Base-by-base conservation (phyloP, 2,888 invertebrate species). In the Axea sp. region DNA sequence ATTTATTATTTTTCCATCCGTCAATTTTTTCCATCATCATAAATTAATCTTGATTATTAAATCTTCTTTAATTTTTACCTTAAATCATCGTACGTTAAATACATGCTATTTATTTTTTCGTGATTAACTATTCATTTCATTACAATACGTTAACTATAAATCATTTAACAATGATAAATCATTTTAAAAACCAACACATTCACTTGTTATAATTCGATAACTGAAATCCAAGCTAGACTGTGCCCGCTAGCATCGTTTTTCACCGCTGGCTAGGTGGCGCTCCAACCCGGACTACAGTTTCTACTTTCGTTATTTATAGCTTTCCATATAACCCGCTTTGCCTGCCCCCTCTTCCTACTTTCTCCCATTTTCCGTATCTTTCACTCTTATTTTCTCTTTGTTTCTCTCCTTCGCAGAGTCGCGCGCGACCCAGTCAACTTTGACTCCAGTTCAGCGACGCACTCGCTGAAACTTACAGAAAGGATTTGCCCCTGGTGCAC, bases 231-330 rank as follows among this genome's bases (percentile, higher is more conserved):
- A 47, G 6, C 31, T 24, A 51, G 14, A 4, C 59, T 31, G 24
- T 19, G 19, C 4, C 4, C 8, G 24, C 11, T 35, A 45, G 55
- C 55, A 73, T 76, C 81, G 78, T 81, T 82, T 80, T 81, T 81
- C 82, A 80, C 74, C 31, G 49, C 72, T 65, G 59, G 59, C 67
- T 68, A 75, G 60, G 53, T 49, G 60, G 68, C 65, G 68, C 71
- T 67, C 65, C 19, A 72, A 65, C 69, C 68, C 65, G 75, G 78
- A 73, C 78, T 83, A 79, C 81, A 78, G 79, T 77, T 81, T 80
- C 78, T 80, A 82, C 81, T 82, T 81, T 79, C 77, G 77, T 83
- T 82, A 83, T 83, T 83, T 83, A 83, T 78, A 77, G 76, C 76
- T 78, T 64, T 65, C 80, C 80, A 80, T 81, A 82, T 80, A 81